phyloP scores from a whole-genome alignment of 2,113 vertebrate genomes.

The Cyanocitta stelleri region DNA sequence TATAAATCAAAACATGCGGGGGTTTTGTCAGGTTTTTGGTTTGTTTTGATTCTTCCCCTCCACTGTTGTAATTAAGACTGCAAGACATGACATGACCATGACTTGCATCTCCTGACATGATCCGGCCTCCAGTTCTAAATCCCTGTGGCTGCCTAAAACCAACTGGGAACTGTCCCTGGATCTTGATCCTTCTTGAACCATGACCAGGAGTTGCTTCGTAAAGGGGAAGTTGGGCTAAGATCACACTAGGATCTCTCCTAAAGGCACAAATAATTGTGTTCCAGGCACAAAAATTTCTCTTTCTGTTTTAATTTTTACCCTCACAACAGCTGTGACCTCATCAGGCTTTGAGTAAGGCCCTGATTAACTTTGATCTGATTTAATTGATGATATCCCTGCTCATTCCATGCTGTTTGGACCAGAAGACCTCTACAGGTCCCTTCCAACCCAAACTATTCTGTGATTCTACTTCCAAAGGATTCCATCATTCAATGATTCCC shows the following conservation, averaged over 20 bases:
- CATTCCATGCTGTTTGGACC: too few species aligned
- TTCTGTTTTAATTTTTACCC: neutral
- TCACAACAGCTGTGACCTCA: neutral
- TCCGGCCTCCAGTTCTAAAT: neutral
- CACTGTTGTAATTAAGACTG: neutral
- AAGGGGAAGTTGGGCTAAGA: neutral
- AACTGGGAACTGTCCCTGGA: neutral
- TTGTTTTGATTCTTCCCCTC: neutral
- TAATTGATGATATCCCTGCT: neutral
- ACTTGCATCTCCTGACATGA: neutral
- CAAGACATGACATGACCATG: neutral
- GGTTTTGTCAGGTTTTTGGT: accelerated
- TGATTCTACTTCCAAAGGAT: neutral
- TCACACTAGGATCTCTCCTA: neutral
- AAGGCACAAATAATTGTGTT: neutral
- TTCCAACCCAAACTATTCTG: neutral
- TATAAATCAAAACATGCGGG: neutral
- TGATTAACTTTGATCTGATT: neutral
- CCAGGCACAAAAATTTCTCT: neutral
- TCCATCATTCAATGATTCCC: neutral
- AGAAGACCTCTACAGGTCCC: neutral
- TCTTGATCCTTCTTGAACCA: neutral
- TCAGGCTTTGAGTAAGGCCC: neutral
- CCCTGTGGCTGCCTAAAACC: neutral
- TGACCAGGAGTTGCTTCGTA: neutral